Base-by-base conservation (phyloP, 2,113 vertebrate genomes). In the Melospiza melodia region DNA sequence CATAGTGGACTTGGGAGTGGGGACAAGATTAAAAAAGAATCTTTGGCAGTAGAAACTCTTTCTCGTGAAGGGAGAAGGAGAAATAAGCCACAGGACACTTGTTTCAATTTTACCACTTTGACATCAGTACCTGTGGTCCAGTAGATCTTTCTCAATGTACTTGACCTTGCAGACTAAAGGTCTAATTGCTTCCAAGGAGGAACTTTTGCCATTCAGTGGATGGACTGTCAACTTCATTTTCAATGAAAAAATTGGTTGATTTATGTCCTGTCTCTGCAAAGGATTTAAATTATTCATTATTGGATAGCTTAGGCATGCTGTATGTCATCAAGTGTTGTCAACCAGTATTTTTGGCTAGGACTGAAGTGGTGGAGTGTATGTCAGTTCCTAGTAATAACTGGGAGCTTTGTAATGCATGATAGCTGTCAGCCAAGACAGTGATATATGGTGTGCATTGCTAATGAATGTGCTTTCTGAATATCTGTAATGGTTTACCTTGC, bases 281-380 rank as follows among this genome's bases (percentile, higher is more conserved):
- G 87, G 77, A 87, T 93, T 96, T 96, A 91, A 89, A 93, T 96
- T 94, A 93, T 97, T 97, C 75, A 76, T 96, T 96, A 92, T 74
- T 93, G 67, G 49, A 65, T 88, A 72, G 79, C 81, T 97, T 85
- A 91, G 87, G 41, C 24, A 49, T 46, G 28, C 84, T 95, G 43
- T 93, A 84, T 94, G 83, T 97, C 85, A 97, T 96, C 80, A 96
- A 59, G 84, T 93, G 72, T 93, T 97, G 93, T 97, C 94, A 97
- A 84, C 35, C 62, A 78, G 69, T 95, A 83, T 89, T 95, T 85
- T 95, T 94, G 84, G 76, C 59, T 96, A 48, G 87, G 87, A 84
- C 58, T 77, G 82, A 87, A 88, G 28, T 72, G 71, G 77, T 97
- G 69, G 46, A 79, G 24, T 72, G 3, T 88, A 52, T n/a, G 55